phyloP scores from a whole-genome alignment of 1,140 invertebrate genomes.

The Tyrophagus putrescentiae region DNA sequence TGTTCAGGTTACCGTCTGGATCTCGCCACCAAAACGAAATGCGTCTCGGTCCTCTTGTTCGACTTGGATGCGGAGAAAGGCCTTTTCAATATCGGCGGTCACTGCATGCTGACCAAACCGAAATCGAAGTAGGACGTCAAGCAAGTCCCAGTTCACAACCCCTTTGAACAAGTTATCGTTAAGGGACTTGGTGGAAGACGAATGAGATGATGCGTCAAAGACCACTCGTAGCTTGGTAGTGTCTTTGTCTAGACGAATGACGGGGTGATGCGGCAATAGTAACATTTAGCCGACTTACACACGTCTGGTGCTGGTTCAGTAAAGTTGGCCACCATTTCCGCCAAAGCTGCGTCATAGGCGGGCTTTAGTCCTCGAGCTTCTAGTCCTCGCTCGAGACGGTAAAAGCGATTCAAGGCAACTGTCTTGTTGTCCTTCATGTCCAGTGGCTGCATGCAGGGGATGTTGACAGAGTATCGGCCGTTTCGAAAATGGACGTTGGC shows the following conservation, averaged over 20 bases:
- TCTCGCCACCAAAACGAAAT: background rate
- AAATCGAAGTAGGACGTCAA: conserved; percentile 23
- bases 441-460: too few relatives aligned
- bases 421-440: too few relatives aligned
- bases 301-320: too few relatives aligned
- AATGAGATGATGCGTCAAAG: conserved; percentile 18
- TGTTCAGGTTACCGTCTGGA: background rate
- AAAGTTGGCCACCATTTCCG: too few relatives aligned
- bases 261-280: background rate
- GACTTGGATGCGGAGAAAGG: conserved; percentile 23
- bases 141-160: conserved; percentile 16
- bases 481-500: too few relatives aligned
- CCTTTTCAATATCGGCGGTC: conserved; percentile 22
- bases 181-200: conserved; percentile 11
- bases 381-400: too few relatives aligned
- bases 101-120: conserved; percentile 10
- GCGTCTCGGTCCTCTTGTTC: conserved; percentile 12
- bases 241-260: too few relatives aligned
- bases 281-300: too few relatives aligned
- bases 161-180: conserved; percentile 20
- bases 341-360: too few relatives aligned
- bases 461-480: too few relatives aligned
- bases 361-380: too few relatives aligned
- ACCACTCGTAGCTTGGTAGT: conserved; percentile 21
- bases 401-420: too few relatives aligned